These are phyloP conservation scores for Cyphomyrmex costatus DNA, from an alignment of 1,140 invertebrate species.

Conservation along the genomic window DNA sequence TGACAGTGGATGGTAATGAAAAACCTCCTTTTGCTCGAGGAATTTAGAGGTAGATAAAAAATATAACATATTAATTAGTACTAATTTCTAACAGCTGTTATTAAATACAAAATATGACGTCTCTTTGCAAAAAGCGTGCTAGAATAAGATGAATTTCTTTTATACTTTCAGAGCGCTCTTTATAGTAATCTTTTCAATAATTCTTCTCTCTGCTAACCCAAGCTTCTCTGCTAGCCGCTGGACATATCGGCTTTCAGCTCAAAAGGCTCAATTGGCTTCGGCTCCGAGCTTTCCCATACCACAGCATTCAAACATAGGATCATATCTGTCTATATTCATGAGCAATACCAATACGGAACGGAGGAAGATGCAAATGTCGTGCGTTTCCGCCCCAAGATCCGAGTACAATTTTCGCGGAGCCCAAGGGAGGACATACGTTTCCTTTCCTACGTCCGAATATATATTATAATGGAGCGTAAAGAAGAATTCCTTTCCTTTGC, in stretches of 20 bases:
- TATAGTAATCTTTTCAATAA: slow-evolving; percentile 53
- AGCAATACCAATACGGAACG: slow-evolving; percentile 74
- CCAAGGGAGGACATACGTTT: slow-evolving; percentile 77
- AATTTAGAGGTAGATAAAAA: not conserved
- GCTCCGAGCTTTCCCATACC: slow-evolving; percentile 60
- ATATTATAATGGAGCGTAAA: slow-evolving; percentile 77
- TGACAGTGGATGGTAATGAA: not conserved
- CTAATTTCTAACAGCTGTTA: slow-evolving; percentile 4
- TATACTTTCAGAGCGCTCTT: not conserved
- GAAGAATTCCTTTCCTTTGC: slow-evolving; percentile 70
- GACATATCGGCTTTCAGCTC: slow-evolving; percentile 72
- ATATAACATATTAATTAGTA: not conserved
- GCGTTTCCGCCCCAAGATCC: slow-evolving; percentile 75
- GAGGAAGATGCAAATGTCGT: slow-evolving; percentile 75
- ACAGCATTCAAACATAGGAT: slow-evolving; percentile 75
- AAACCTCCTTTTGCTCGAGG: not conserved
- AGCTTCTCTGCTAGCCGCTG: slow-evolving; percentile 59
- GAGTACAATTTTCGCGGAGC: slow-evolving; percentile 74
- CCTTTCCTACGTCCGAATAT: slow-evolving; percentile 72
- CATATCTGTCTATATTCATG: slow-evolving; percentile 79
- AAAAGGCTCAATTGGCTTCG: slow-evolving; percentile 71
- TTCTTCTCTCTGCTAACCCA: slow-evolving; percentile 34
- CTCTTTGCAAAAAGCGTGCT: not conserved
- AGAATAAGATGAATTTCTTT: not conserved
- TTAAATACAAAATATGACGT: not conserved